phyloP scores from a whole-genome alignment of 2,888 invertebrate genomes.

The Amaurobius ferox region DNA sequence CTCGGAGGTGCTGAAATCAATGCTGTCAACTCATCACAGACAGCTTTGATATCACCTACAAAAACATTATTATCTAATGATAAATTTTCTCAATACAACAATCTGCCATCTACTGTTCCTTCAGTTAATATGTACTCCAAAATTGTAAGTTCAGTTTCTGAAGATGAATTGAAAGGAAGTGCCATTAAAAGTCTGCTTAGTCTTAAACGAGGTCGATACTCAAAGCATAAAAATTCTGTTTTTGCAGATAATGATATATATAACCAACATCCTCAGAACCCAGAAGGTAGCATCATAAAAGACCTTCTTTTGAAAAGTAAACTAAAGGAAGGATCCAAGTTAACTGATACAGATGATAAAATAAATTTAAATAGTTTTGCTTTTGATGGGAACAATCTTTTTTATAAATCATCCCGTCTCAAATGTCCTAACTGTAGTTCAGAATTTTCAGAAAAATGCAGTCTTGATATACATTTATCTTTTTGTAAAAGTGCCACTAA shows the following conservation, averaged over 20 bases:
- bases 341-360: conserved; percentile 18
- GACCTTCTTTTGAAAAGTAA: conserved; percentile 84
- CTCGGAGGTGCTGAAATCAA: conserved; percentile 63
- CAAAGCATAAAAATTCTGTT: conserved; percentile 26
- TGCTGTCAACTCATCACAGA: background rate
- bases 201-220: conserved; percentile 37
- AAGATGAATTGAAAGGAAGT: conserved; percentile 61
- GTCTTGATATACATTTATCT: conserved; percentile 87
- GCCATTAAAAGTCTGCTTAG: conserved; percentile 61
- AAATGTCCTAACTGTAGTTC: conserved; percentile 86
- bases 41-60: conserved; percentile 5
- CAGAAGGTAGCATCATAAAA: conserved; percentile 82
- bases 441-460: conserved; percentile 87
- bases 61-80: conserved; percentile 20
- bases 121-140: conserved; percentile 24
- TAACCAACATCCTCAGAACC: conserved; percentile 81
- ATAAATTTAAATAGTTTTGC: conserved; percentile 28
- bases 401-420: conserved; percentile 75
- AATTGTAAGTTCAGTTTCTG: conserved; percentile 23
- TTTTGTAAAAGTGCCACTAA: conserved; percentile 80
- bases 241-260: conserved; percentile 27
- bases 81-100: conserved; percentile 21
- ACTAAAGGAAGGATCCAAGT: conserved; percentile 40
- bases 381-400: conserved; percentile 75
- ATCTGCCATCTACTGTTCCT: conserved; percentile 14